Percentiles rank a stretch among this genome's conserved stretches.
Evolutionary conservation across 2,888 invertebrate species (phyloP).

Genomic region (Caenorhabditis japonica): DNA sequence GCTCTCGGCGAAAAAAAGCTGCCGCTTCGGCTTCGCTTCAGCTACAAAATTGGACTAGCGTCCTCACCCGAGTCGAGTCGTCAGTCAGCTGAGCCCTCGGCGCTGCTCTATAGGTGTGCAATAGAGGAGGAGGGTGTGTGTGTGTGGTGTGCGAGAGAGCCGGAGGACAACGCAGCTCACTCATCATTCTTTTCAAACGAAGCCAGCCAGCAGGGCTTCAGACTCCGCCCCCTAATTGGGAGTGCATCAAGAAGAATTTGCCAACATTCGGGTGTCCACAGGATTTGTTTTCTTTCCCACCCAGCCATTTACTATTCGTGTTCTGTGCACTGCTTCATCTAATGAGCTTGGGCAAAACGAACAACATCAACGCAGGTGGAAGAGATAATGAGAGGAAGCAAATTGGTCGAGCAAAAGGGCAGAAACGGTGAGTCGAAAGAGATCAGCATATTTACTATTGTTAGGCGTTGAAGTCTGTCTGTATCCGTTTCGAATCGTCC

Average conservation of each 20-base stretch:
- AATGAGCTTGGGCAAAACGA: constrained; percentile 26
- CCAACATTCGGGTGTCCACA: not conserved
- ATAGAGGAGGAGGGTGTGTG: constrained; percentile 33
- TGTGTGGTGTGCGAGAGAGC: constrained; percentile 28
- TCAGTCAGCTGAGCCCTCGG: constrained; percentile 40
- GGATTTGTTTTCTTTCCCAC: not conserved
- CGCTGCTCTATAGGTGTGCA: constrained; percentile 44
- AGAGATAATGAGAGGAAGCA: constrained; percentile 7
- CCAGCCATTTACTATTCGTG: constrained; percentile 42
- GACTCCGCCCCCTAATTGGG: constrained; percentile 51
- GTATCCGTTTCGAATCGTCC: no score
- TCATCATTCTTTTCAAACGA: constrained; percentile 6
- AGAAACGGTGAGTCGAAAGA: constrained; percentile 35
- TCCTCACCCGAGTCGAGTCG: constrained; percentile 19
- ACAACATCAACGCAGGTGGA: constrained; percentile 11
- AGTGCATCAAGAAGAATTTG: constrained; percentile 21
- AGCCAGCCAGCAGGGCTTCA: constrained; percentile 28
- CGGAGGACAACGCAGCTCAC: constrained; percentile 11
- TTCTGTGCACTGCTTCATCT: constrained; percentile 14
- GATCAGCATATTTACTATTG: no score
- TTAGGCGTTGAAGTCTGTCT: no score
- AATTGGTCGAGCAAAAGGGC: constrained; percentile 1
- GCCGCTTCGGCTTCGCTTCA: constrained; percentile 11
- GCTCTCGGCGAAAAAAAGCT: constrained; percentile 15
- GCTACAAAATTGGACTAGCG: constrained; percentile 49